Evolutionary conservation across 2,113 vertebrate species (phyloP).

Genomic region (Trogon surrucura): DNA sequence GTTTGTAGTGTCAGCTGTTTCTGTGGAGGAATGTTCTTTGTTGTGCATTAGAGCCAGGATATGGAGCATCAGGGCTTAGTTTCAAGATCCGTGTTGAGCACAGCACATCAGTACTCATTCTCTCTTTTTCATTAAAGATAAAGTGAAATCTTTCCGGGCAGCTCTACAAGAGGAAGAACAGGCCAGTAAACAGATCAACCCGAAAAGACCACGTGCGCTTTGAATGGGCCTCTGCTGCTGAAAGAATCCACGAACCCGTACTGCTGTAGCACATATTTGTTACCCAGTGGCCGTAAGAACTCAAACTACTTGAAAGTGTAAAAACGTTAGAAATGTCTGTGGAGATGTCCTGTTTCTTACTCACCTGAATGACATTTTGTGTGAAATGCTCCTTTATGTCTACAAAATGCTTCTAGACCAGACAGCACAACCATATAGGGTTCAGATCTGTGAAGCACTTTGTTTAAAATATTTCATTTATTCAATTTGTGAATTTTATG

Average conservation of each 20-base stretch:
- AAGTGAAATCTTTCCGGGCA: constrained; percentile 97
- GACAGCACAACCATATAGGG: constrained; percentile 69
- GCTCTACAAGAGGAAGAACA: constrained; percentile 96
- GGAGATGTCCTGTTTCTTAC: constrained; percentile 78
- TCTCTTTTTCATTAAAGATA: constrained; percentile 79
- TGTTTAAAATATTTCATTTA: constrained; percentile 69
- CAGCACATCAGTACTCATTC: neutral
- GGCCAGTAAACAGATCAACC: constrained; percentile 97
- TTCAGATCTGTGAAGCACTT: constrained; percentile 80
- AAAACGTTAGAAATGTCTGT: constrained; percentile 78
- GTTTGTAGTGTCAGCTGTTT: neutral
- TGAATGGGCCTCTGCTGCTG: constrained; percentile 77
- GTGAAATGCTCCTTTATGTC: constrained; percentile 78
- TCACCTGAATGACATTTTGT: constrained; percentile 77
- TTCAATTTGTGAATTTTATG: constrained; percentile 69
- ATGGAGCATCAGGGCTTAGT: neutral
- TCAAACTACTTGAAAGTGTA: constrained; percentile 76
- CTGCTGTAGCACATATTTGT: constrained; percentile 73
- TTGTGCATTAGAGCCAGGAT: neutral
- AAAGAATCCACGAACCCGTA: constrained; percentile 65
- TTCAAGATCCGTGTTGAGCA: neutral
- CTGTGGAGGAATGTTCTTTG: neutral
- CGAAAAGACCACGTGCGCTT: constrained; percentile 93
- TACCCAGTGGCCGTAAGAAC: constrained; percentile 71
- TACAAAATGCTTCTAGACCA: constrained; percentile 82